Evolutionary conservation across 2,113 vertebrate species (phyloP).

Genomic region (Hylia prasina): DNA sequence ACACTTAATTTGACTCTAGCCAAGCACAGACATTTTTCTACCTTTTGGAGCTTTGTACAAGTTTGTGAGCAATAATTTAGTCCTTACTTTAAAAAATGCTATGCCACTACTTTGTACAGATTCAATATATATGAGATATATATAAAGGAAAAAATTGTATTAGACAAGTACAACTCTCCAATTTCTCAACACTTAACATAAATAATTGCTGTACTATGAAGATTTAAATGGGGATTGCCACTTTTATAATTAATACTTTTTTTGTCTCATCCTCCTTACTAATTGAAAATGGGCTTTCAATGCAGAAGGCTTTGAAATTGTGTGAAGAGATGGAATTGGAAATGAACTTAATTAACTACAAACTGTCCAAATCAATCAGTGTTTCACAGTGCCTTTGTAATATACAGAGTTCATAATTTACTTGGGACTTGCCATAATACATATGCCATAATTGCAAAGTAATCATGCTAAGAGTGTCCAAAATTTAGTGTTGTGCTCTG

Average conservation of each 20-base stretch:
- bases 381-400: constrained; percentile 65
- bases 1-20: neutral
- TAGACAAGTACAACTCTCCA: constrained; percentile 72
- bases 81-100: neutral
- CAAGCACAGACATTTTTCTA: neutral
- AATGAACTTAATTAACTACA: constrained; percentile 82
- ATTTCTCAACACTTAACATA: constrained; percentile 73
- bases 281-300: constrained; percentile 79
- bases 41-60: neutral
- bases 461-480: constrained; percentile 54
- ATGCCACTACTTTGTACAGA: neutral
- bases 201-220: constrained; percentile 70
- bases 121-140: constrained; percentile 50
- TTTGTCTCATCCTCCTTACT: constrained; percentile 77
- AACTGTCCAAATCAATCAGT: constrained; percentile 79
- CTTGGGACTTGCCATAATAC: constrained; percentile 57
- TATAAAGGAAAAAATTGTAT: constrained; percentile 54
- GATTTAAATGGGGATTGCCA: constrained; percentile 74
- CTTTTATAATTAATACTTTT: constrained; percentile 77
- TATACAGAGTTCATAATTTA: constrained; percentile 71
- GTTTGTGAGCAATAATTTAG: neutral
- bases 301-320: constrained; percentile 75
- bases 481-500: constrained; percentile 36
- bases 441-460: constrained; percentile 64
- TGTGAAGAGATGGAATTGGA: constrained; percentile 75